Evolutionary conservation across 2,888 invertebrate genomes (phyloP).

Genomic region (Drosophila flavopinicola): DNA sequence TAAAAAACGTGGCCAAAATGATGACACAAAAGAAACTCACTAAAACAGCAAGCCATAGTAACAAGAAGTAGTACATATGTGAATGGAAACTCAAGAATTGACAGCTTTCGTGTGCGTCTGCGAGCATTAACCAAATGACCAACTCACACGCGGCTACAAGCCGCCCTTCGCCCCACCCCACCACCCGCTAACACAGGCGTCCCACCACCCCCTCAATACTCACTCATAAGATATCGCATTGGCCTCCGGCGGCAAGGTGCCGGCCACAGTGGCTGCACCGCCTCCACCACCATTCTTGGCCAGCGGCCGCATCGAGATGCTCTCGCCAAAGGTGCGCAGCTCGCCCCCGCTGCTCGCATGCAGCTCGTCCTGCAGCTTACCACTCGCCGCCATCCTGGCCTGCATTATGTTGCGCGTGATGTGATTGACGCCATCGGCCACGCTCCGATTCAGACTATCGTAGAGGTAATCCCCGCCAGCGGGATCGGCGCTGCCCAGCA

Average conservation of each 20-base stretch:
- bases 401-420: slow-evolving; percentile 83
- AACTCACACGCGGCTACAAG: slow-evolving; percentile 23
- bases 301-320: slow-evolving; percentile 88
- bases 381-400: slow-evolving; percentile 71
- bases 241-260: slow-evolving; percentile 68
- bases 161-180: neutral
- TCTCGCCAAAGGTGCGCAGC: slow-evolving; percentile 85
- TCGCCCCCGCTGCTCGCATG: slow-evolving; percentile 76
- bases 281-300: slow-evolving; percentile 75
- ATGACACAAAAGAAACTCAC: slow-evolving; percentile 59
- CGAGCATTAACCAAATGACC: slow-evolving; percentile 37
- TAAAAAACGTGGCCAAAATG: slow-evolving; percentile 54
- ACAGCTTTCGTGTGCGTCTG: slow-evolving; percentile 58
- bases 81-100: slow-evolving; percentile 38
- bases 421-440: slow-evolving; percentile 84
- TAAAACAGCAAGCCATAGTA: slow-evolving; percentile 77
- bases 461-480: slow-evolving; percentile 70
- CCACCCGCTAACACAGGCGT: neutral
- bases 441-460: slow-evolving; percentile 80
- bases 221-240: slow-evolving; percentile 81
- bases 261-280: slow-evolving; percentile 55
- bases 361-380: slow-evolving; percentile 64
- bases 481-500: slow-evolving; percentile 60
- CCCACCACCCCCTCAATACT: slow-evolving; percentile 60
- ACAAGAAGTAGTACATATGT: slow-evolving; percentile 56